Evolutionary conservation across 2,113 vertebrate species (phyloP).

Genomic region (Clarias macrocephalus): DNA sequence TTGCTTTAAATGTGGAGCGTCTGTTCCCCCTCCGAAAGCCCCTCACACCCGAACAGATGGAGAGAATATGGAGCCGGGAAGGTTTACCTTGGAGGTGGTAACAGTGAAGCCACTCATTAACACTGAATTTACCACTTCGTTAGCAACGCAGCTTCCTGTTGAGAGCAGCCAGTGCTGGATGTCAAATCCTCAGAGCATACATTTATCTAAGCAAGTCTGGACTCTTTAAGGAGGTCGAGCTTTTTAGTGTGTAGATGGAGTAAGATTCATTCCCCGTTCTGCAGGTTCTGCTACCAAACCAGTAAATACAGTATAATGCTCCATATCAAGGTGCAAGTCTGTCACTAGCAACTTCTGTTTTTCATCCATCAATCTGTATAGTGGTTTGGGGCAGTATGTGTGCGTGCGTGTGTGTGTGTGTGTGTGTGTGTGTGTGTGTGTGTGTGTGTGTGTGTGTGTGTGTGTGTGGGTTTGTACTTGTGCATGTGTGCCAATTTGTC

Average conservation of each 20-base stretch:
- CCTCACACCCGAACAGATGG: slow-evolving; percentile 98
- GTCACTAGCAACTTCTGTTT: slow-evolving; percentile 14
- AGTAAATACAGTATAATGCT: slow-evolving; percentile 39
- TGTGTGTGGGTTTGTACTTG: slow-evolving; percentile 50
- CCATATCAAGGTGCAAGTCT: slow-evolving; percentile 38
- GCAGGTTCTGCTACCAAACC: slow-evolving; percentile 13
- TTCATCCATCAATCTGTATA: slow-evolving; percentile 17
- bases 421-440: slow-evolving; percentile 56
- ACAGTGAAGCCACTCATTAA: slow-evolving; percentile 99
- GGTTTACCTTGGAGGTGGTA: slow-evolving; percentile 98
- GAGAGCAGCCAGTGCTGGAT: slow-evolving; percentile 85
- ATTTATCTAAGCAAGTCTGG: slow-evolving; percentile 66
- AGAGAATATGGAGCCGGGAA: slow-evolving; percentile 84
- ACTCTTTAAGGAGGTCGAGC: slow-evolving; percentile 42
- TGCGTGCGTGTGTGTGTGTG: slow-evolving; percentile 41
- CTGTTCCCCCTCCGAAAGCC: slow-evolving; percentile 86
- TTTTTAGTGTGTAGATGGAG: slow-evolving; percentile 38
- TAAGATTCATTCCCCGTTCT: slow-evolving; percentile 13
- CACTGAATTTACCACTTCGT: slow-evolving; percentile 99
- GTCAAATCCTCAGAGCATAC: slow-evolving; percentile 79
- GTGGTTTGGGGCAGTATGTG: background rate
- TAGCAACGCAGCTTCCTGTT: slow-evolving; percentile 96
- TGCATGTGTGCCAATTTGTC: slow-evolving; percentile 75
- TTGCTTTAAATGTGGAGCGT: slow-evolving; percentile 88
- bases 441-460: slow-evolving; percentile 19